A percentile compares a stretch with the other conserved stretches of the same genome.
Evolutionary conservation across 1,140 invertebrate species (phyloP).

Genomic region (Plectrocnemia conspersa): DNA sequence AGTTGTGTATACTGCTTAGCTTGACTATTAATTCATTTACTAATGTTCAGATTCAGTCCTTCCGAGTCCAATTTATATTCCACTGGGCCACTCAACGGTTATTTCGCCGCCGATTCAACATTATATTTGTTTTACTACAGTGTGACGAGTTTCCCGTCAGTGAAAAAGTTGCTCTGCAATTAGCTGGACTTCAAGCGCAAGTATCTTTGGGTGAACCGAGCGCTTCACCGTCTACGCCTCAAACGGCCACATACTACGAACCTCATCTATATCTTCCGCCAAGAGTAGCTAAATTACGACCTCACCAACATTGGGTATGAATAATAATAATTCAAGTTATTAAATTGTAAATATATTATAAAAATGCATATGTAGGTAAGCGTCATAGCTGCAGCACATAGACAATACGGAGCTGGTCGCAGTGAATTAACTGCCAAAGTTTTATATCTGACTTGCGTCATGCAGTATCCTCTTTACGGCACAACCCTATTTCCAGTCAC

Average conservation of each 20-base stretch:
- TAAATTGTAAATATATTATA: conserved; percentile 10
- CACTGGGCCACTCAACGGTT: too few species aligned
- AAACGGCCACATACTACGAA: conserved; percentile 48
- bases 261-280: conserved; percentile 49
- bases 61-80: too few species aligned
- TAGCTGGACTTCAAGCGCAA: conserved; percentile 91
- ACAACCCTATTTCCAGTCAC: conserved; percentile 89
- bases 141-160: conserved; percentile 92
- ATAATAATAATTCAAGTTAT: conserved; percentile 18
- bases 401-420: conserved; percentile 85
- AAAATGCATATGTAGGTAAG: conserved; percentile 53
- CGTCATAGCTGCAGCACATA: conserved; percentile 80
- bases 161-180: conserved; percentile 88
- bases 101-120: too few species aligned
- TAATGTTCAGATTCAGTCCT: too few species aligned
- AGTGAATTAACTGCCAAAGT: conserved; percentile 89
- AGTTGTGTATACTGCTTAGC: too few species aligned
- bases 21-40: too few species aligned
- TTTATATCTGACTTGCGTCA: conserved; percentile 90
- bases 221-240: conserved; percentile 45
- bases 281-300: conserved; percentile 41
- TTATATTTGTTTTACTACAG: conserved; percentile 46
- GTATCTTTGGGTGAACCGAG: conserved; percentile 83
- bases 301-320: conserved; percentile 45
- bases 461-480: conserved; percentile 95